These are phyloP conservation scores for Diachasma alloeum DNA, from an alignment of 1,140 invertebrate species.

Conservation along the genomic window DNA sequence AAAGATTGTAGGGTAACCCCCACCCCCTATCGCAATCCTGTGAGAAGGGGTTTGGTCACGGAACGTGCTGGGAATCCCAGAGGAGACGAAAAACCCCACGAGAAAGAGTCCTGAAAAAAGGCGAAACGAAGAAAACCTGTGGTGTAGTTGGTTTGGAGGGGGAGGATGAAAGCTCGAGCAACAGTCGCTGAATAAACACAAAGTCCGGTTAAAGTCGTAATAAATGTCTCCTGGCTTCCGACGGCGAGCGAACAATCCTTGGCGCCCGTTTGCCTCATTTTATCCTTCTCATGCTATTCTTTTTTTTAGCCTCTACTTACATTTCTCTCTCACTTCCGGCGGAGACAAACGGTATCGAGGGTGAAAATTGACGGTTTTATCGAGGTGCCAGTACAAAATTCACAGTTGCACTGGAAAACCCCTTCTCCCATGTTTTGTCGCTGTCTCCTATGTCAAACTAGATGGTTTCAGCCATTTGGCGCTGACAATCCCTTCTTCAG, in stretches of 20 bases:
- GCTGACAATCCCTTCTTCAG: neutral
- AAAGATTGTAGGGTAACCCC: slow-evolving; percentile 52
- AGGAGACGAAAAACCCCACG: slow-evolving; percentile 9
- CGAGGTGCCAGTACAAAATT: slow-evolving; percentile 30
- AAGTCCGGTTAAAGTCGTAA: slow-evolving; percentile 65
- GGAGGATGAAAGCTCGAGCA: slow-evolving; percentile 46
- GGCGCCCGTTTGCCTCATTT: slow-evolving; percentile 16
- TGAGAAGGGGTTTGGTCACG: slow-evolving; percentile 41
- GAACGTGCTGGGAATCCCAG: slow-evolving; percentile 56
- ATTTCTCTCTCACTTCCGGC: slow-evolving; percentile 35
- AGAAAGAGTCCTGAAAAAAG: slow-evolving; percentile 20
- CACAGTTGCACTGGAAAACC: neutral
- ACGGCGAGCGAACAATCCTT: slow-evolving; percentile 35
- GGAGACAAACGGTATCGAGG: slow-evolving; percentile 58
- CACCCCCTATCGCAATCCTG: neutral
- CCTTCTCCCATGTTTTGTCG: slow-evolving; percentile 4
- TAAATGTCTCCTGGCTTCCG: slow-evolving; percentile 63
- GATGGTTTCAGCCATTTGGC: neutral
- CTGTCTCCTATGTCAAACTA: slow-evolving; percentile 5
- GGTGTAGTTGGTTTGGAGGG: slow-evolving; percentile 5
- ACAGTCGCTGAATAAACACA: slow-evolving; percentile 66
- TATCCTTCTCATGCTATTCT: slow-evolving; percentile 1
- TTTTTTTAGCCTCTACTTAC: slow-evolving; percentile 23
- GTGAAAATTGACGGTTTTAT: slow-evolving; percentile 62
- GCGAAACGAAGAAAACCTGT: slow-evolving; percentile 17